A percentile compares a stretch with the other conserved stretches of the same genome.
Evolutionary conservation across 2,888 invertebrate species (phyloP).

Genomic region (Arctia plantaginis): DNA sequence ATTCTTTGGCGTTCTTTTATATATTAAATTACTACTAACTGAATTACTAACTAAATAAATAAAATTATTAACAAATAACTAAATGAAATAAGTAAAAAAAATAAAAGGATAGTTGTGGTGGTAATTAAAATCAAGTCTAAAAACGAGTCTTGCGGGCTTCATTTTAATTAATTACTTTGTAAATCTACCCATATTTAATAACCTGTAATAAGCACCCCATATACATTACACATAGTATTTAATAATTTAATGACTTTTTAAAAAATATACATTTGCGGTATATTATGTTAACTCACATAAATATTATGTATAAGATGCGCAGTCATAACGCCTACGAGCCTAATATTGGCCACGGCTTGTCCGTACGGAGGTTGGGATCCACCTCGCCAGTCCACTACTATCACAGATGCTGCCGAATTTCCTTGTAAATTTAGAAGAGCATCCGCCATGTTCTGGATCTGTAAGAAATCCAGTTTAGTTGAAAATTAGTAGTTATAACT

Average conservation of each 20-base stretch:
- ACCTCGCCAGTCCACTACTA: slow-evolving; percentile 94
- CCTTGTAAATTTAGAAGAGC: slow-evolving; percentile 88
- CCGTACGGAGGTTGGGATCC: slow-evolving; percentile 96
- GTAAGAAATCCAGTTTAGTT: slow-evolving; percentile 29
- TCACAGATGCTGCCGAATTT: slow-evolving; percentile 90
- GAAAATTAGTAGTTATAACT: neutral
- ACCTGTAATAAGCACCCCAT: neutral
- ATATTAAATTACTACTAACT: too few species aligned
- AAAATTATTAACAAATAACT: too few species aligned
- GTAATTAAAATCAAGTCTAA: too few species aligned
- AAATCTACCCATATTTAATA: neutral
- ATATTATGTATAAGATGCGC: slow-evolving; percentile 89
- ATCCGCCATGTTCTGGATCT: slow-evolving; percentile 90
- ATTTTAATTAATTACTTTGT: neutral
- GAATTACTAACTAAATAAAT: too few species aligned
- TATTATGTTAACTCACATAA: slow-evolving; percentile 71
- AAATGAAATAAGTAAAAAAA: too few species aligned
- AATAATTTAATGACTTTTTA: neutral
- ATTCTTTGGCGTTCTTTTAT: too few species aligned
- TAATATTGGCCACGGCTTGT: slow-evolving; percentile 96
- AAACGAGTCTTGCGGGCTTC: too few species aligned
- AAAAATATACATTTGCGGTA: neutral
- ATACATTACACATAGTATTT: too few species aligned
- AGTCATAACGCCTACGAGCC: slow-evolving; percentile 94
- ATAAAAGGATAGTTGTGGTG: too few species aligned